Conservation (phyloP, 2,888 invertebrate genomes). For the Rhagonycha lutea region DNA sequence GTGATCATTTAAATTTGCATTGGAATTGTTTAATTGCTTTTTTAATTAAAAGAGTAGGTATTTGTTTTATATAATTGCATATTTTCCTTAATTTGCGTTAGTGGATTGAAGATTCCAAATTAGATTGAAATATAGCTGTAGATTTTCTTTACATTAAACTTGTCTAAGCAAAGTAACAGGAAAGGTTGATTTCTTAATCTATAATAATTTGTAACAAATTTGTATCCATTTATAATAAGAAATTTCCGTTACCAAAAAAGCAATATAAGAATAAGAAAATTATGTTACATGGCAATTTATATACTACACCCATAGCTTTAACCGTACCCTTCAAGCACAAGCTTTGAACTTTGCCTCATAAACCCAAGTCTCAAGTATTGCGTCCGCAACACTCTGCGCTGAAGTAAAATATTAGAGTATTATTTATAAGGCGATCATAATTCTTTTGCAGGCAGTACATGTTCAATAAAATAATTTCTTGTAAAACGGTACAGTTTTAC, state of each 20-base stretch:
- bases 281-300: conserved; percentile 31
- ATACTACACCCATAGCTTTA: conserved; percentile 26
- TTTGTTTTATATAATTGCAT: neutral
- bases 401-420: conserved; percentile 52
- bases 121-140: neutral
- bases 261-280: conserved; percentile 29
- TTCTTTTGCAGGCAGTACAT: conserved; percentile 50
- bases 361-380: conserved; percentile 44
- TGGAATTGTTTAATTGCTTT: neutral
- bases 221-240: neutral
- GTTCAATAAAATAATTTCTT: conserved; percentile 30
- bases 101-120: neutral
- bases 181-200: neutral
- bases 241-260: conserved; percentile 2
- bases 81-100: neutral
- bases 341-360: conserved; percentile 43
- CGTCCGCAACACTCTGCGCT: conserved; percentile 50
- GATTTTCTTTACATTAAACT: neutral
- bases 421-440: conserved; percentile 54
- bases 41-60: neutral
- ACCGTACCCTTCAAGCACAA: conserved; percentile 30
- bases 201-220: neutral
- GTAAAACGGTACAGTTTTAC: conserved; percentile 16
- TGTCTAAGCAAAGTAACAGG: neutral
- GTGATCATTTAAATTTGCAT: neutral